phyloP scores from a whole-genome alignment of 2,888 invertebrate species.

The Plebejus melissa region DNA sequence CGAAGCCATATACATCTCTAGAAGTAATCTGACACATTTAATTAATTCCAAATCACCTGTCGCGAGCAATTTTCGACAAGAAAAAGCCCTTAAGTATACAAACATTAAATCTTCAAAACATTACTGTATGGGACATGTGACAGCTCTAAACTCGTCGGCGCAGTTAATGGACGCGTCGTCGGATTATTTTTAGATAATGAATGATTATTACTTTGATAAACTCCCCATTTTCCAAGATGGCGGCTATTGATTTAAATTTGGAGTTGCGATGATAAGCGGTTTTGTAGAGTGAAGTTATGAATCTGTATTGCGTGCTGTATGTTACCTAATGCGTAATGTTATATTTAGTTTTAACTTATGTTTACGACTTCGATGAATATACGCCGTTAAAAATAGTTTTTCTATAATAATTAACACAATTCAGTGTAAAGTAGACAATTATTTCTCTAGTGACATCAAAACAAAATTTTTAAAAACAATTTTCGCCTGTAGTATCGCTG shows the following conservation, averaged over 20 bases:
- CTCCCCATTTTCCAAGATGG: background rate
- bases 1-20: background rate
- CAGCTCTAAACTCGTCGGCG: background rate
- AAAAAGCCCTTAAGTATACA: background rate
- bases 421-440: no score
- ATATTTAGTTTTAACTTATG: no score
- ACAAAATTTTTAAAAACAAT: no score
- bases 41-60: slow-evolving; percentile 1
- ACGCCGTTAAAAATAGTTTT: no score
- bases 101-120: background rate
- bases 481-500: no score
- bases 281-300: background rate
- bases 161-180: slow-evolving; percentile 7
- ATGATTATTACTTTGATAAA: background rate
- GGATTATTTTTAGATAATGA: slow-evolving; percentile 17
- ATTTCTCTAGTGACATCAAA: no score
- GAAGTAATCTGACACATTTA: background rate
- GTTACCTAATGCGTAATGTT: background rate
- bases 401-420: no score
- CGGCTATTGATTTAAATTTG: background rate
- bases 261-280: background rate
- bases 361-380: no score
- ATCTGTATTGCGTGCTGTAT: background rate
- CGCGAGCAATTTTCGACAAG: background rate
- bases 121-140: background rate